Evolutionary conservation across 2,888 invertebrate species (phyloP).

Genomic region (Encarsia formosa): DNA sequence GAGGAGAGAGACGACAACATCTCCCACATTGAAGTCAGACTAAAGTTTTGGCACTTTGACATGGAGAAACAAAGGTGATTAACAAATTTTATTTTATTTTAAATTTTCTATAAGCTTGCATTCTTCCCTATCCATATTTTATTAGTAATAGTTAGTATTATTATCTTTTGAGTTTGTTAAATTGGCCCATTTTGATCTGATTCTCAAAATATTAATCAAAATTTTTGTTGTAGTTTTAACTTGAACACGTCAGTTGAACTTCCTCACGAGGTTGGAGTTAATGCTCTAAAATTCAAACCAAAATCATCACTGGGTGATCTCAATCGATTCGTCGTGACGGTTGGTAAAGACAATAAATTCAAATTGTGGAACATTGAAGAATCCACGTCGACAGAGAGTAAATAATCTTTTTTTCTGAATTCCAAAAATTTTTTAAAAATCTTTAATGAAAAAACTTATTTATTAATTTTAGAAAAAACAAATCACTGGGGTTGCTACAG

Average conservation of each 20-base stretch:
- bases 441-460: slow-evolving; percentile 4
- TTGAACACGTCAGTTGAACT: slow-evolving; percentile 71
- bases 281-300: slow-evolving; percentile 61
- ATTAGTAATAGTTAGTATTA: too few species aligned
- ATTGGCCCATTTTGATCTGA: slow-evolving; percentile 1
- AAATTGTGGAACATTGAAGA: slow-evolving; percentile 67
- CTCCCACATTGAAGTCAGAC: slow-evolving; percentile 59
- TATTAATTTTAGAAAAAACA: slow-evolving; percentile 51
- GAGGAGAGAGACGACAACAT: slow-evolving; percentile 61
- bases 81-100: slow-evolving; percentile 9
- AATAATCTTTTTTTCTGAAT: slow-evolving; percentile 31
- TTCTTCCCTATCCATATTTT: too few species aligned
- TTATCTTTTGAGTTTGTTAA: not conserved
- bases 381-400: slow-evolving; percentile 56
- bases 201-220: slow-evolving; percentile 9
- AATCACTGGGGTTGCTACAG: slow-evolving; percentile 65
- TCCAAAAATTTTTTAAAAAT: not conserved
- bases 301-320: slow-evolving; percentile 41
- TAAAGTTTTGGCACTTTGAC: slow-evolving; percentile 74
- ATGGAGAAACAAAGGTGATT: slow-evolving; percentile 59
- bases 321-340: slow-evolving; percentile 60
- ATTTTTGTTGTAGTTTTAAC: slow-evolving; percentile 55
- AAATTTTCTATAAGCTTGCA: too few species aligned
- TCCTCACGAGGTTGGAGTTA: slow-evolving; percentile 64
- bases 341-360: slow-evolving; percentile 65